Evolutionary conservation across 2,113 vertebrate genomes (phyloP).

Genomic region (Formicarius rufipectus): DNA sequence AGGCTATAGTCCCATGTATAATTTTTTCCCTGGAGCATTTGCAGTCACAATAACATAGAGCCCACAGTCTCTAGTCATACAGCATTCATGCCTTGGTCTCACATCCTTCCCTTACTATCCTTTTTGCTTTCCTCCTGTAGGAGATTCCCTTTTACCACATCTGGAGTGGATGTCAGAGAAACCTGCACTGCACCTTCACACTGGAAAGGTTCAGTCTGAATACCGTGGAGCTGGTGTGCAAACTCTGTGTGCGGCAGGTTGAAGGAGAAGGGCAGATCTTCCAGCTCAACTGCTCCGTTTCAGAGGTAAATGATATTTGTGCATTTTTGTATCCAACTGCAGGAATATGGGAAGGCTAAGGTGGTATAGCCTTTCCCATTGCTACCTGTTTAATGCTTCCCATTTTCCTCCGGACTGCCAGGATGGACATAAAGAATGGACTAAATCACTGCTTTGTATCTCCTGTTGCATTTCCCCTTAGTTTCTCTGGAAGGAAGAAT

Average conservation of each 20-base stretch:
- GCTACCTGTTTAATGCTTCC: neutral
- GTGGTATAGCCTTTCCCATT: neutral
- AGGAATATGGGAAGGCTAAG: neutral
- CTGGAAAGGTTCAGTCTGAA: conserved; percentile 88
- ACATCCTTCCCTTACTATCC: neutral
- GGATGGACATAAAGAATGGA: neutral
- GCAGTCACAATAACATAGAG: neutral
- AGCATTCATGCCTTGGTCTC: neutral
- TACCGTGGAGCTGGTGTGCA: conserved; percentile 87
- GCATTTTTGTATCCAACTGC: neutral
- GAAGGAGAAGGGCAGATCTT: conserved; percentile 97
- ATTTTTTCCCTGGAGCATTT: neutral
- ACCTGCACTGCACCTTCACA: conserved; percentile 92
- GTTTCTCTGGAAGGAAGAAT: neutral
- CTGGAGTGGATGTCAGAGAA: conserved; percentile 90
- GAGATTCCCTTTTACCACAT: conserved; percentile 95
- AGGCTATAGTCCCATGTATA: neutral
- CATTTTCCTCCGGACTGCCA: neutral
- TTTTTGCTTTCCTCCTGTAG: conserved; percentile 58
- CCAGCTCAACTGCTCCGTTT: conserved; percentile 88
- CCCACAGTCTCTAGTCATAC: neutral
- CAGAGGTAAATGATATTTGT: conserved; percentile 78
- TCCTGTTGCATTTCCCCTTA: neutral
- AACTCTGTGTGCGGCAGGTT: conserved; percentile 91
- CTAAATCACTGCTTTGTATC: neutral